Evolutionary conservation across 2,797 vertebrate species (phyloP), one percentile per base, ranked within the genome.

Genomic region (Peromyscus aztecus): DNA sequence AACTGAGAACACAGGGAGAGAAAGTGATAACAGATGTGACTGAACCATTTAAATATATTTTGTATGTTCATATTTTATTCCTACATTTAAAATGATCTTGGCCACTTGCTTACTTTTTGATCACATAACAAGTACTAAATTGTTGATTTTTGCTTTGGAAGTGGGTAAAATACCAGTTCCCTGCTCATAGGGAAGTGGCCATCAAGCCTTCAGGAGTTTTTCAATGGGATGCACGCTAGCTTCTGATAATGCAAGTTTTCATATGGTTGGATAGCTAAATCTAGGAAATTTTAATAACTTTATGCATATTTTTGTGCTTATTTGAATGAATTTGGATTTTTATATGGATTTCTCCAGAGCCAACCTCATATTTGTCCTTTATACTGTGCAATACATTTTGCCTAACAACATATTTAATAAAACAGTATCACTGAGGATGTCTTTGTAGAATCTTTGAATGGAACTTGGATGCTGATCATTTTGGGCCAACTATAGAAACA

Each of bases 401-500:
- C 75, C 52, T 93, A 91, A 93, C 24, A 97, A 75, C 40, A 34
- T 91, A 95, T 94, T 96, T 96, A 96, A 96, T 90, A 97, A 97
- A 97, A 90, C n/a, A 97, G 61, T 95, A 94, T 96, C 67, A 92
- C 91, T 94, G 87, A 97, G 94, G 69, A 97, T 95, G 95, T 94
- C 96, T 96, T 98, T 97, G 77, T 73, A 97, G 87, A 97, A 76
- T 75, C 77, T 87, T 91, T 97, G 87, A 97, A 96, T 92, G 63
- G 77, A 92, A 92, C 90, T 86, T 96, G 46, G 97, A 76, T 95
- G 80, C 65, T 94, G 86, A 97, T 91, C 52, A 95, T 92, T 96
- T 97, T 90, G 95, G 96, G 91, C 76, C 67, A 95, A 97, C 89
- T 93, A 83, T 27, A 96, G 87, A 97, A 96, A 96, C 92, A 40